Evolutionary conservation across 2,113 vertebrate genomes (phyloP), one percentile per base, ranked within the genome.

Genomic region (Ptilonorhynchus violaceus): DNA sequence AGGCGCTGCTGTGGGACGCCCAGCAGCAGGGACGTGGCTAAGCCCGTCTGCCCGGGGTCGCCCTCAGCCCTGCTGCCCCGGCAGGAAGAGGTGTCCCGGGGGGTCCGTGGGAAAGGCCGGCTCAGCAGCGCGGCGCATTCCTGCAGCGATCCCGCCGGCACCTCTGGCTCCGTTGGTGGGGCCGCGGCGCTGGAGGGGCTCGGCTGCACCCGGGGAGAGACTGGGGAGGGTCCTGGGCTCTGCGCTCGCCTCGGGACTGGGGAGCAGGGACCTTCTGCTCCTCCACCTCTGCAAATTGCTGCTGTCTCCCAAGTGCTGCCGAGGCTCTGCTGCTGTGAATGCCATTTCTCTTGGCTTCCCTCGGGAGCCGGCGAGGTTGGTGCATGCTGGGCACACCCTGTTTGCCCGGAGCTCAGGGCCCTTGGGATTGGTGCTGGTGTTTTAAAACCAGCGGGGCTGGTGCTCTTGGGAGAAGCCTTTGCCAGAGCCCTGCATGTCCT

Each of bases 51-150:
- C 18, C 21, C 30, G 1, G 11, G 67, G 44, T 7, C 33, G 16
- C 25, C 73, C 84, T 78, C 73, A 74, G 86, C 80, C 88, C 92
- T 23, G 50, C 89, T 70, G 73, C 62, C 81, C 78, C 5, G 10
- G 64, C 96, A 96, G 97, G 98, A 98, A 98, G 93, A 92, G 77
- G 88, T 74, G 66, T 97, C 94, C 89, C 52, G 50, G 88, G 75
- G 33, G 94, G 25, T 75, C 87, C 22, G 78, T 98, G 97, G 96
- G 97, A 98, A 98, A 97, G 87, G 75, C 44, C 52, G 28, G 58
- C 78, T 95, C 87, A 44, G 96, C 64, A 55, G 68, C 17, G 2
- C 8, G 2, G 85, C 3, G 35, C 94, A 90, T 98, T 97, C 97
- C 95, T 96, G 73, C 92, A 9, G 85, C 7, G 33, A 85, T 96